These are phyloP conservation scores for Platycercus adscitus DNA, from an alignment of 2,113 vertebrate genomes.

Conservation along the genomic window DNA sequence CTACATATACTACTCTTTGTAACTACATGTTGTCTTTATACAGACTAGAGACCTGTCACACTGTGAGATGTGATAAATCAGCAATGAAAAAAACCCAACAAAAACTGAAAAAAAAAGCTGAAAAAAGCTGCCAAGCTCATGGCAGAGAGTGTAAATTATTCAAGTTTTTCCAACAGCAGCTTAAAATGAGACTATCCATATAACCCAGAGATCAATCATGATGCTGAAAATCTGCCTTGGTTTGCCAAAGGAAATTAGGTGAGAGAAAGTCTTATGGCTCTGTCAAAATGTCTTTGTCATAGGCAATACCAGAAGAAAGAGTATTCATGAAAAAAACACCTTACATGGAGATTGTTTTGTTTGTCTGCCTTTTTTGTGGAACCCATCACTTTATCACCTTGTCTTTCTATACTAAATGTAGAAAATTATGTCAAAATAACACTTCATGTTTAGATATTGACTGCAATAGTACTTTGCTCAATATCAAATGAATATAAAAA, in stretches of 20 bases:
- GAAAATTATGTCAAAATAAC: constrained; percentile 10
- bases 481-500: not conserved
- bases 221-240: constrained; percentile 1
- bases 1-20: not conserved
- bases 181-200: constrained; percentile 54
- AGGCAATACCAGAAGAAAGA: not conserved
- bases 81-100: not conserved
- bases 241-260: constrained; percentile 44
- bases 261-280: not conserved
- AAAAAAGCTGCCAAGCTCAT: constrained; percentile 32
- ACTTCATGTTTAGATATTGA: not conserved
- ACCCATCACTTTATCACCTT: not conserved
- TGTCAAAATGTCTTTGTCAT: constrained; percentile 35
- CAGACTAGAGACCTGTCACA: not conserved
- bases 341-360: not conserved
- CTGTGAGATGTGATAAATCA: constrained; percentile 37
- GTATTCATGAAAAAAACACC: not conserved
- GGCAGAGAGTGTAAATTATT: constrained; percentile 63
- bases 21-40: not conserved
- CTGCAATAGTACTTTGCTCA: not conserved
- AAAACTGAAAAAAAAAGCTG: not conserved
- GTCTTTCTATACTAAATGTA: not conserved
- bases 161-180: constrained; percentile 20
- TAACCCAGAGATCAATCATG: constrained; percentile 53
- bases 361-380: not conserved